These are phyloP conservation scores for Athene noctua DNA, from an alignment of 2,113 vertebrate species.

Conservation along the genomic window DNA sequence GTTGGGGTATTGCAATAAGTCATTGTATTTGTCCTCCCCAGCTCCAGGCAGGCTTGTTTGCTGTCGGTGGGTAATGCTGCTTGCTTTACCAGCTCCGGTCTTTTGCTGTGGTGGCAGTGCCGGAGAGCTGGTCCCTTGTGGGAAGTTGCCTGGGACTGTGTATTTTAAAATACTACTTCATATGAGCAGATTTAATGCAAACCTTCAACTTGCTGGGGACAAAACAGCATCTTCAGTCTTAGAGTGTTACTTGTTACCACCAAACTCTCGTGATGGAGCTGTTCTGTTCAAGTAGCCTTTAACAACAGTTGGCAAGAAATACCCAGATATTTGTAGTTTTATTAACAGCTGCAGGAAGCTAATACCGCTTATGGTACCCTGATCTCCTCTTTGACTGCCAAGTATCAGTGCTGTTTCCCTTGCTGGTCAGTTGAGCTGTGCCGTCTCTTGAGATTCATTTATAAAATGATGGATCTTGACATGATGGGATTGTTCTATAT, in stretches of 20 bases:
- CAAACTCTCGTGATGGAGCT: neutral
- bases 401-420: neutral
- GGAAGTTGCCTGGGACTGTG: neutral
- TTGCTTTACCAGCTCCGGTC: neutral
- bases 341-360: neutral
- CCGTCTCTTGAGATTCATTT: neutral
- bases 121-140: fast-evolving
- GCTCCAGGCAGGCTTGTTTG: no score
- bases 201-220: neutral
- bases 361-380: neutral
- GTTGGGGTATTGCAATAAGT: neutral
- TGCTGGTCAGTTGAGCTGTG: neutral
- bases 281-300: neutral
- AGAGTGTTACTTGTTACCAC: neutral
- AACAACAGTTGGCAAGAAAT: neutral
- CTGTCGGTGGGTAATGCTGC: neutral
- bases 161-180: neutral
- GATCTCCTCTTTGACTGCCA: neutral
- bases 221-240: neutral
- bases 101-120: neutral
- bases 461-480: neutral
- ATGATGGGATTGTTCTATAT: neutral
- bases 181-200: neutral
- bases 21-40: fast-evolving
- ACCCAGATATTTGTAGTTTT: neutral